Conservation (phyloP, 2,797 vertebrate species). For the Pantherophis vulpinus region DNA sequence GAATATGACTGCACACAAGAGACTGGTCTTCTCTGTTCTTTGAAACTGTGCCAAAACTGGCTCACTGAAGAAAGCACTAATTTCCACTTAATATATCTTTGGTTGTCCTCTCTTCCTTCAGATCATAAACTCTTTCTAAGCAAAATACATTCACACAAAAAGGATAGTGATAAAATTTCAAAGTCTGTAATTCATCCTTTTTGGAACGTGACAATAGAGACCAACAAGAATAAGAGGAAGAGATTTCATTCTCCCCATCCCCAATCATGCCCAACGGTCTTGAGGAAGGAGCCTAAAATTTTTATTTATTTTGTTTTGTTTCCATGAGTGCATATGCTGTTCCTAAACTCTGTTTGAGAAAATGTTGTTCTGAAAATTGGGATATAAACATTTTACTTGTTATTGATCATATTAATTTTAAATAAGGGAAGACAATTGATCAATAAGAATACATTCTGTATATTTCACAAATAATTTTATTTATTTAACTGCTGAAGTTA, state of each 20-base stretch:
- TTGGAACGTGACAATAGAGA: background rate
- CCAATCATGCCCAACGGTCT: background rate
- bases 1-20: background rate
- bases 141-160: background rate
- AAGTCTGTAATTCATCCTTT: background rate
- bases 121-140: background rate
- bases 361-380: no score
- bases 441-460: no score
- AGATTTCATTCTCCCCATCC: background rate
- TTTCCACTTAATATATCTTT: background rate
- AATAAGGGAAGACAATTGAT: no score
- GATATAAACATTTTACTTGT: no score
- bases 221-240: background rate
- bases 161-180: background rate
- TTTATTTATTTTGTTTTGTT: no score
- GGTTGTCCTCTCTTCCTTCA: background rate
- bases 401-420: no score
- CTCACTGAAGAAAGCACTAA: background rate
- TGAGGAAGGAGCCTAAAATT: no score
- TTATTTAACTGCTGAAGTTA: no score
- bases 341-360: no score
- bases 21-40: background rate
- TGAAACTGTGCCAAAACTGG: background rate
- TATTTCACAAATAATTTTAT: no score
- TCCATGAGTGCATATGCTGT: no score